These are phyloP conservation scores for Pitta sordida DNA, from an alignment of 2,113 vertebrate genomes.

Conservation along the genomic window DNA sequence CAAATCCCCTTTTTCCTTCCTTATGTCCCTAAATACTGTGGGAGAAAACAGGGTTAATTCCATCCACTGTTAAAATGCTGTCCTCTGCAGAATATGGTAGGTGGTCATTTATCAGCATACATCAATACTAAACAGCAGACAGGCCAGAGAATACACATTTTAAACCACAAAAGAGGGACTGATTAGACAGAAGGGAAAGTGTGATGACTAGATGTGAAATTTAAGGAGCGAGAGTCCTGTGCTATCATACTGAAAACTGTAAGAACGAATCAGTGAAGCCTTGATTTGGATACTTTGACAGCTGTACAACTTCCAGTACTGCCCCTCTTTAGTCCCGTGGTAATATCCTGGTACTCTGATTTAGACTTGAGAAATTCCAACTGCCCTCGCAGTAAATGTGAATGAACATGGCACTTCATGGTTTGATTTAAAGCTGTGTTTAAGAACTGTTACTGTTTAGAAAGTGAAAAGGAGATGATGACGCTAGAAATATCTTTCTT, in stretches of 20 bases:
- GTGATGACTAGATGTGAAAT: not conserved
- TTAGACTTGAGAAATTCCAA: not conserved
- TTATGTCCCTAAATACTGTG: not conserved
- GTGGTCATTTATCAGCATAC: not conserved
- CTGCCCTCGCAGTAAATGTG: not conserved
- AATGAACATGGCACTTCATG: not conserved
- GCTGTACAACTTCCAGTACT: not conserved
- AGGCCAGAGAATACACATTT: not conserved
- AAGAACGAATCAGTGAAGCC: not conserved
- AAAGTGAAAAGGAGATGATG: not conserved
- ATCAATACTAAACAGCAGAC: not conserved
- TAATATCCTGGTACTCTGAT: not conserved
- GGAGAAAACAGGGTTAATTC: not conserved
- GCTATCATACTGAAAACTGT: not conserved
- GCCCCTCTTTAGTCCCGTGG: not conserved
- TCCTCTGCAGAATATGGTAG: not conserved
- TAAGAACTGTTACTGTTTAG: not conserved
- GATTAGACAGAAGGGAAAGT: not conserved
- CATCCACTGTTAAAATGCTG: not conserved
- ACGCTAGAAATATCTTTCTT: not conserved
- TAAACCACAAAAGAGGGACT: not conserved
- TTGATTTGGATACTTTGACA: not conserved
- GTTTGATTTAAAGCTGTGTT: not conserved
- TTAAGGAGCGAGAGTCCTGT: not conserved
- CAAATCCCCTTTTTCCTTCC: not conserved